Evolutionary conservation across 2,113 vertebrate genomes (phyloP), one percentile per base, ranked within the genome.

Genomic region (Thunnus maccoyii): DNA sequence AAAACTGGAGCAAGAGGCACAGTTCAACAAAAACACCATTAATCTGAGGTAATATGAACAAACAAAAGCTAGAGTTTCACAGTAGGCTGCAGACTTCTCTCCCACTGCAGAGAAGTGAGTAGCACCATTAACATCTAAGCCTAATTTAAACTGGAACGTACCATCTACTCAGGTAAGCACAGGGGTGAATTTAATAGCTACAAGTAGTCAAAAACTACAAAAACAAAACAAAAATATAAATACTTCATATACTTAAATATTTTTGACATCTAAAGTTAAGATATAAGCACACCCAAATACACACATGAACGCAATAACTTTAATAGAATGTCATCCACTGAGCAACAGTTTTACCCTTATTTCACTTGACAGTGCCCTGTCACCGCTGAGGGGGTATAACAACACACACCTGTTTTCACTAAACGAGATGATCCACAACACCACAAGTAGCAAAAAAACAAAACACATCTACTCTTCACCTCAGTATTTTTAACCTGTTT

Each of bases 111-210:
- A 54, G 25, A 11, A 55, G 22, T n/a, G 12, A 55, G 16, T 2
- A 41, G 36, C 36, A 41, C 9, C 9, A 9, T 41, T 1, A 30
- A 12, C 61, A 8, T 46, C 58, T 20, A 20, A n/a, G 25, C 32
- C 22, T 15, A 30, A 27, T 61, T 46, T 25, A 44, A 52, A 52
- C 32, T 3, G 32, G 56, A 75, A 14, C 0, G 3, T 32, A 18
- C 71, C 71, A 75, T 64, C 22, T 62, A 25, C 56, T 68, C 64
- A 32, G 32, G 36, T 67, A 3, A 36, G 36, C 22, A 69, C 20
- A 25, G 25, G 72, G 32, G 62, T 44, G 41, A 47, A 2, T 41
- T 55, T 9, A 22, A 55, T 18, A 55, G 18, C 18, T 18, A 55
- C 54, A 41, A 41, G 6, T 41, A 41, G 18, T 20, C 7, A 20